Evolutionary conservation across 2,113 vertebrate species (phyloP).

Genomic region (Mesitornis unicolor): DNA sequence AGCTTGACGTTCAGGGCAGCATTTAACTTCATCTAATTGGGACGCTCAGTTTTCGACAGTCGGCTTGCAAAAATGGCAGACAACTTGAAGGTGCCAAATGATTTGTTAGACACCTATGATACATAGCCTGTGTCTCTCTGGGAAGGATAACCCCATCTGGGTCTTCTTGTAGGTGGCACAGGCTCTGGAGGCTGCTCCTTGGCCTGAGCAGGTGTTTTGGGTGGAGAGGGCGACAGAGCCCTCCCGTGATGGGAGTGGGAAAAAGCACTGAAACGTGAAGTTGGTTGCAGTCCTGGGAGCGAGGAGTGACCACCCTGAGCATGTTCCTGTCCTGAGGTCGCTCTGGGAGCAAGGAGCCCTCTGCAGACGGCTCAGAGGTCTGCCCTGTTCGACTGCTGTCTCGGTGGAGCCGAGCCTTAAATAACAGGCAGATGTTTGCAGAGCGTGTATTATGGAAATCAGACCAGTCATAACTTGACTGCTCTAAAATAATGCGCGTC

Average conservation of each 20-base stretch:
- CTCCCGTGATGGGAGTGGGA: accelerated
- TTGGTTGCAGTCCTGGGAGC: accelerated
- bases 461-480: constrained; percentile 53
- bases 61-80: accelerated
- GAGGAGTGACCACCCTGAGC: neutral
- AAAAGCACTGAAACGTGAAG: neutral
- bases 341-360: neutral
- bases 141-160: accelerated
- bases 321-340: accelerated
- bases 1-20: neutral
- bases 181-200: neutral
- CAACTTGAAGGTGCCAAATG: neutral
- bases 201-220: neutral
- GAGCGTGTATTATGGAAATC: constrained; percentile 28
- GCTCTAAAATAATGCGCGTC: neutral
- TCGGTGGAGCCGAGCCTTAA: neutral
- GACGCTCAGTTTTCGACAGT: neutral
- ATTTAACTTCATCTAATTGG: neutral
- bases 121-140: neutral
- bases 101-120: neutral
- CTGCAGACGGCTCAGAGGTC: neutral
- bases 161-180: accelerated
- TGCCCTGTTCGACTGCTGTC: neutral
- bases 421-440: constrained; percentile 58
- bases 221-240: neutral